These are phyloP conservation scores for Cyprinodon variegatus DNA, from an alignment of 2,113 vertebrate genomes.

Conservation along the genomic window DNA sequence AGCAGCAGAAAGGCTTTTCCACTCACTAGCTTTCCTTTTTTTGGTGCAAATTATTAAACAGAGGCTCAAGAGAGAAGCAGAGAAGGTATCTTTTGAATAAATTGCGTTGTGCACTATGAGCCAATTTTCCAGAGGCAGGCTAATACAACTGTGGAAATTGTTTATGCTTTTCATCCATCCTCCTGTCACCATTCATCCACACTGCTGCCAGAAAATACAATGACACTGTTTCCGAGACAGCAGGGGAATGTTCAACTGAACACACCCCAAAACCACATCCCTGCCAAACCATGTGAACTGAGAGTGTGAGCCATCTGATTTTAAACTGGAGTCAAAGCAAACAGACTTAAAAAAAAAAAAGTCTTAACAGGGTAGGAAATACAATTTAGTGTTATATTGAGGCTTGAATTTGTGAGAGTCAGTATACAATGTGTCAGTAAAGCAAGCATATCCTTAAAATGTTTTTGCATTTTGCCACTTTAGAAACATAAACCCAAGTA, in stretches of 20 bases:
- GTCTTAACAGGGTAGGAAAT: background rate
- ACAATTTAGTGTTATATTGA: background rate
- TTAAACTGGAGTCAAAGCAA: slow-evolving; percentile 30
- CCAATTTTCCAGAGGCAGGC: slow-evolving; percentile 59
- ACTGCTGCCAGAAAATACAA: slow-evolving; percentile 67
- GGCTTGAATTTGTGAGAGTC: background rate
- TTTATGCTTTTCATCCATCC: slow-evolving; percentile 64
- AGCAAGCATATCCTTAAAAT: background rate
- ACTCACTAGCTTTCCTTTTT: slow-evolving; percentile 15
- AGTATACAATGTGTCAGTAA: background rate
- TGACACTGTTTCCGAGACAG: slow-evolving; percentile 68
- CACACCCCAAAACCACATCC: slow-evolving; percentile 42
- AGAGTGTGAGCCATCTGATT: slow-evolving; percentile 32
- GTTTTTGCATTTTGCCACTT: background rate
- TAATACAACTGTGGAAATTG: slow-evolving; percentile 64
- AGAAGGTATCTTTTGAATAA: slow-evolving; percentile 44
- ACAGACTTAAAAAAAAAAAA: background rate
- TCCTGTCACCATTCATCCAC: slow-evolving; percentile 64
- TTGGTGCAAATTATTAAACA: slow-evolving; percentile 24
- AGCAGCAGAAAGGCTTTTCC: slow-evolving; percentile 12
- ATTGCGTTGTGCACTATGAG: slow-evolving; percentile 54
- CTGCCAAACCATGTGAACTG: slow-evolving; percentile 49
- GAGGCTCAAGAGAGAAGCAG: slow-evolving; percentile 12
- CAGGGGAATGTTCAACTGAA: slow-evolving; percentile 64
- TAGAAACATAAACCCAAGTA: background rate